A percentile compares a stretch with the other conserved stretches of the same genome.
Evolutionary conservation across 2,888 invertebrate species (phyloP).

Genomic region (Calameuta filiformis): DNA sequence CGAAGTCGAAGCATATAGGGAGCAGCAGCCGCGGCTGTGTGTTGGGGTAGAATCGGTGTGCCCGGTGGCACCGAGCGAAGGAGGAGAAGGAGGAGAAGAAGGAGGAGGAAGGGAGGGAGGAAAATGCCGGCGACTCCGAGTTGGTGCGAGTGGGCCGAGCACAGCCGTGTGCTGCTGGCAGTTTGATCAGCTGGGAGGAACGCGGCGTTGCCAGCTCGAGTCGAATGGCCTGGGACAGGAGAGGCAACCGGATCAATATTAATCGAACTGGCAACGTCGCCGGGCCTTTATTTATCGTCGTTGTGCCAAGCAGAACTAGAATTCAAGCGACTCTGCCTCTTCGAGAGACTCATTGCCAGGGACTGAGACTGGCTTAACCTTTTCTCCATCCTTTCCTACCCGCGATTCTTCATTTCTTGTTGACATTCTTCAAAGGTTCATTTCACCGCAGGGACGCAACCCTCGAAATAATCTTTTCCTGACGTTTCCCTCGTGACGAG

Average conservation of each 20-base stretch:
- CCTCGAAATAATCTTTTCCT: too few relatives aligned
- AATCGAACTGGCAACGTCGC: slow-evolving; percentile 51
- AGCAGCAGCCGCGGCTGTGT: too few relatives aligned
- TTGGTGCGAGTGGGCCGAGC: not conserved
- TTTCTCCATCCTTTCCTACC: not conserved
- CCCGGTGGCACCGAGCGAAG: not conserved
- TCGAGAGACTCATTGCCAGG: not conserved
- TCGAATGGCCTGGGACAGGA: slow-evolving; percentile 27
- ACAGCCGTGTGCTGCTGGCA: slow-evolving; percentile 4
- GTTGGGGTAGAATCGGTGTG: not conserved
- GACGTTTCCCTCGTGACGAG: too few relatives aligned
- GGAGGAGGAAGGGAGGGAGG: not conserved
- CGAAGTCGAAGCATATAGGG: not conserved
- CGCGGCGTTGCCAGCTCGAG: slow-evolving; percentile 46
- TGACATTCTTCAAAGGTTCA: too few relatives aligned
- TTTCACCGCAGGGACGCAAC: too few relatives aligned
- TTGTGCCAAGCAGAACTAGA: slow-evolving; percentile 29
- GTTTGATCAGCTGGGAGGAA: slow-evolving; percentile 53
- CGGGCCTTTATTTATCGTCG: slow-evolving; percentile 29
- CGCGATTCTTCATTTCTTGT: not conserved
- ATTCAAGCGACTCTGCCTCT: not conserved
- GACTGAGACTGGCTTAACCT: not conserved
- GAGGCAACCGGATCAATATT: slow-evolving; percentile 51
- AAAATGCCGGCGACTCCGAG: not conserved
- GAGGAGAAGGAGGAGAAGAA: not conserved